Conservation (phyloP, 2,888 invertebrate genomes). For the Quadriops clusia region DNA sequence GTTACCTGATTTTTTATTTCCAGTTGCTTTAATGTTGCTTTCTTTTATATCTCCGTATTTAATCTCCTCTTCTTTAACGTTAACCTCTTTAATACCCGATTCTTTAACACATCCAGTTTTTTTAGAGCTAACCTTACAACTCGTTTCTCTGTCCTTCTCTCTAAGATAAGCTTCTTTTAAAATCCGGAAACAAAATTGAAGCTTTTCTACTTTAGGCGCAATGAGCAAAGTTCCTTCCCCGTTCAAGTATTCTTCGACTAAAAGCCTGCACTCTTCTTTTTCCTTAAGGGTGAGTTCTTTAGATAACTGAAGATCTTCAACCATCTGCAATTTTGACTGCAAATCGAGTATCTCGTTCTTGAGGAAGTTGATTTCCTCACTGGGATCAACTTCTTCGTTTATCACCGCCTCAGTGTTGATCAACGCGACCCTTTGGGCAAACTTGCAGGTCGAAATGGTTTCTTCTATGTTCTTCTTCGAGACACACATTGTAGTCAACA, state of each 20-base stretch:
- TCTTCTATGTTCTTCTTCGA: slow-evolving; percentile 28
- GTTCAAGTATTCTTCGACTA: slow-evolving; percentile 22
- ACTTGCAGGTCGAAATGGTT: slow-evolving; percentile 43
- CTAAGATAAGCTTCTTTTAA: slow-evolving; percentile 26
- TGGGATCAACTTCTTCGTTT: slow-evolving; percentile 33
- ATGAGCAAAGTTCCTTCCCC: slow-evolving; percentile 15
- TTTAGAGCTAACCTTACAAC: no score
- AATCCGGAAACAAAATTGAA: slow-evolving; percentile 31
- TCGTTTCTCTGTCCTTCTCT: slow-evolving; percentile 13
- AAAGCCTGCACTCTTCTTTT: slow-evolving; percentile 20
- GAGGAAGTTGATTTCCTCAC: slow-evolving; percentile 35
- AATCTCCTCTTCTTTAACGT: no score
- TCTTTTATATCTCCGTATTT: no score
- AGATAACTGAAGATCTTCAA: no score
- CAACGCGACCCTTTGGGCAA: slow-evolving; percentile 41
- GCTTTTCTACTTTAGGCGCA: slow-evolving; percentile 22
- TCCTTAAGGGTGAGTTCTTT: slow-evolving; percentile 19
- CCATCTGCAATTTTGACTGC: slow-evolving; percentile 19
- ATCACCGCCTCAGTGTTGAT: slow-evolving; percentile 37
- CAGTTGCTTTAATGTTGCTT: slow-evolving; percentile 4
- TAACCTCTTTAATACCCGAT: no score
- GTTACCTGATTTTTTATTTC: background rate
- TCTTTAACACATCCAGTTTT: no score
- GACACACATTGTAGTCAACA: slow-evolving; percentile 38
- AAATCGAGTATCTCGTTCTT: slow-evolving; percentile 35